Evolutionary conservation across 2,888 invertebrate genomes (phyloP).

Genomic region (Mystacides longicornis): DNA sequence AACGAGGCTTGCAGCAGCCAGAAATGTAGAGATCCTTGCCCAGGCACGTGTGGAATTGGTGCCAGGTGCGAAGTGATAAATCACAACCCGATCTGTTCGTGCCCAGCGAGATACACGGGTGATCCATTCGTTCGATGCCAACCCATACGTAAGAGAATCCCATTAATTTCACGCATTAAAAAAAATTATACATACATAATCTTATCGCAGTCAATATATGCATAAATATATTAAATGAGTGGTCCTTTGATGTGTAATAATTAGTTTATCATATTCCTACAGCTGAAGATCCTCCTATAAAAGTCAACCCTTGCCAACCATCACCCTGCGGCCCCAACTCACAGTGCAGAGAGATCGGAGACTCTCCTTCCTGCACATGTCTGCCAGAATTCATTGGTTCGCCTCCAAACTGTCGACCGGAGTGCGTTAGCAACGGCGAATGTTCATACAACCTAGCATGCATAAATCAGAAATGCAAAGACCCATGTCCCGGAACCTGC

Average conservation of each 20-base stretch:
- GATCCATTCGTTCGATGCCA: constrained; percentile 73
- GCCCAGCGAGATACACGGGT: constrained; percentile 64
- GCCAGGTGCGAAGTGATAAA: constrained; percentile 73
- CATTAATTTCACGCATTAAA: too few relatives aligned
- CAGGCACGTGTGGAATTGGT: constrained; percentile 69
- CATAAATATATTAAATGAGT: constrained; percentile 35
- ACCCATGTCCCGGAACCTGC: constrained; percentile 79
- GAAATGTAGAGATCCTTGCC: constrained; percentile 77
- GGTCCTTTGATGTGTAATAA: not conserved
- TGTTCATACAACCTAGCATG: constrained; percentile 66
- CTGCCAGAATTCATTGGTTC: constrained; percentile 67
- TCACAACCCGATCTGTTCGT: constrained; percentile 81
- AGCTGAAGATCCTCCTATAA: constrained; percentile 39
- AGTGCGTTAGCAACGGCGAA: constrained; percentile 67
- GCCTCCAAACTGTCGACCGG: constrained; percentile 62
- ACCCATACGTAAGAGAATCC: constrained; percentile 42
- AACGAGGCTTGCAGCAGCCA: constrained; percentile 72
- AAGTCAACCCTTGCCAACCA: constrained; percentile 55
- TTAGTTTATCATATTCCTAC: constrained; percentile 18
- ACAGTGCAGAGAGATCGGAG: constrained; percentile 57
- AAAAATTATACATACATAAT: too few relatives aligned
- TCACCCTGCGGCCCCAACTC: constrained; percentile 75
- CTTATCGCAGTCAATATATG: not conserved
- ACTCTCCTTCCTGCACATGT: constrained; percentile 65
- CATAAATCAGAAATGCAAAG: constrained; percentile 68